Evolutionary conservation across 2,797 vertebrate genomes (phyloP), one percentile per base, ranked within the genome.

Genomic region (Eupleurogrammus muticus): DNA sequence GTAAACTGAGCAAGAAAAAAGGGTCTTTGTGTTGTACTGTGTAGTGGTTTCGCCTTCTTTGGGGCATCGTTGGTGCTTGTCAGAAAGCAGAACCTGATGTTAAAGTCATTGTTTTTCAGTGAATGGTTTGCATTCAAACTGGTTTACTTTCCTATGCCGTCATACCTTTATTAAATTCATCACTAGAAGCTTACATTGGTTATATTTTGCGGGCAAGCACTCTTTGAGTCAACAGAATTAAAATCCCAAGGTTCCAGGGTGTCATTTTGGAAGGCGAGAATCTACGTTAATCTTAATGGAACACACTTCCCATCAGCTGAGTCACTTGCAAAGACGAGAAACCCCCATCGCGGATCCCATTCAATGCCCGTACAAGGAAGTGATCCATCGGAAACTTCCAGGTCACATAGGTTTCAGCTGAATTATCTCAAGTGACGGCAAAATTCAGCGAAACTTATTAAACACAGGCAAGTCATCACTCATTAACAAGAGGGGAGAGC

Each of bases 251-350:
- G 13, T 55, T 51, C 35, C 38, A 42, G 38, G 13, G 38, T 59
- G 24, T 65, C 49, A 60, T 16, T 20, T 35, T 59, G 19, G 57
- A 59, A n/a, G n/a, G n/a, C n/a, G n/a, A n/a, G n/a, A n/a, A n/a
- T n/a, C n/a, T n/a, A n/a, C n/a, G n/a, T n/a, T n/a, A n/a, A n/a
- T n/a, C n/a, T n/a, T n/a, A 40, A n/a, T 5, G 2, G 5, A 58
- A 28, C 9, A 42, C 28, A 9, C 20, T 23, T 32, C 49, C 62
- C 52, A 73, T 72, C 62, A 79, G 72, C 56, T 75, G 72, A 81
- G 61, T 78, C 62, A 73, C 38, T 16, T 3, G n/a, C 20, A 54
- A 47, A 54, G 3, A 20, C 35, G 20, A 40, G 5, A 13, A 5
- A 16, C 57, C n/a, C 5, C 42, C 8, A 1, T 1, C 20, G 67